Evolutionary conservation across 2,113 vertebrate genomes (phyloP), one percentile per base, ranked within the genome.

Genomic region (Neodontobutis hainanensis): DNA sequence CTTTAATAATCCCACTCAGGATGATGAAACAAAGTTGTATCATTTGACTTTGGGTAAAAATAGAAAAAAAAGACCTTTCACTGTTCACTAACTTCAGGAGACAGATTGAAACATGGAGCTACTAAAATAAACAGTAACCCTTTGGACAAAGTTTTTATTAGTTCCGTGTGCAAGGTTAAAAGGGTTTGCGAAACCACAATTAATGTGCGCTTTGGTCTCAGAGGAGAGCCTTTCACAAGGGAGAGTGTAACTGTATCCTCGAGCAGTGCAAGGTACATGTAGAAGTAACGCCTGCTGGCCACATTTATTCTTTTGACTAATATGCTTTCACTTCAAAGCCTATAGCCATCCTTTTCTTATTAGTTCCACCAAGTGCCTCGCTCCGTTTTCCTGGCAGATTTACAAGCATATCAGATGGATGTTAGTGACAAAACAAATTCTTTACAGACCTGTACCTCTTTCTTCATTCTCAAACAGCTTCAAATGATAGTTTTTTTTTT

Each of bases 341-440:
- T 61, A 72, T 68, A 67, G 47, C 36, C 59, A 73, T 70, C 35
- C 48, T 64, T 68, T 82, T 45, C 70, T 71, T 60, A 73, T 88
- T 87, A 74, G 82, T 85, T 88, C 75, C 83, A 80, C 69, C 10
- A 3, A 6, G 11, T 9, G 43, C 50, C 36, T 60, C 35, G 56
- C 16, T 72, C 55, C 68, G 46, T 51, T 59, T n/a, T 77, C 68
- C 66, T 56, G 68, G 57, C 73, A 70, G 68, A 69, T 59, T 69
- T 59, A 60, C 7, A 19, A 68, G 62, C 61, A 78, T 73, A 81
- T 85, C 66, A 51, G 50, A 77, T 56, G 35, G 65, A 82, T 67
- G 75, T 61, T 62, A 73, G 15, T 62, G 70, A 84, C 89, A 72
- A 73, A 52, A 32, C 11, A 88, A 87, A 90, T 89, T 77, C 53